Evolutionary conservation across 2,888 invertebrate genomes (phyloP).

Genomic region (Leptinotarsa tumamoca): DNA sequence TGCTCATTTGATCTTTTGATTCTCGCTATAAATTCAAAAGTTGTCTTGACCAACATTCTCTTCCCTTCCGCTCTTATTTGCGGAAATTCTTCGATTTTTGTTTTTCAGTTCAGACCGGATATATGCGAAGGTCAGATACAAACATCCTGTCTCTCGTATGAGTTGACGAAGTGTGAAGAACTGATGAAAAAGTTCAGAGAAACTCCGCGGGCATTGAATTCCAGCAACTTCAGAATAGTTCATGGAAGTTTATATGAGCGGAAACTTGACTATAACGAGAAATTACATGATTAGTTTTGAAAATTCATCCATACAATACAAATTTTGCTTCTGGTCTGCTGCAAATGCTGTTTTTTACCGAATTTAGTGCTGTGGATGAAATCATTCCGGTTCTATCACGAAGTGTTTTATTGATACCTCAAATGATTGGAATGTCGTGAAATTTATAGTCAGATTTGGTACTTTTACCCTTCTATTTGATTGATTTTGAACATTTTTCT

Average conservation of each 20-base stretch:
- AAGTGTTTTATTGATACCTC: no score
- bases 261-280: neutral
- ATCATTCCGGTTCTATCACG: no score
- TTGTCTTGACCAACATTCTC: neutral
- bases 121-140: conserved; percentile 10
- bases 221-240: neutral
- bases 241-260: neutral
- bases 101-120: neutral
- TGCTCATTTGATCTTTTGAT: neutral
- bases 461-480: no score
- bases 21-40: neutral
- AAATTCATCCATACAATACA: neutral
- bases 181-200: neutral
- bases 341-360: no score
- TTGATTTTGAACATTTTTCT: no score
- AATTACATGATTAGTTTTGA: neutral
- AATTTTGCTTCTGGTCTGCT: no score
- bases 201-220: neutral
- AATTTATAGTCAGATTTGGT: no score
- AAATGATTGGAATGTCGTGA: no score
- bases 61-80: neutral
- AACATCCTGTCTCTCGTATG: neutral
- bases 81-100: neutral
- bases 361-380: no score
- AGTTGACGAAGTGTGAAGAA: neutral